Conservation (phyloP, 1,140 invertebrate genomes). For the Mya arenaria region DNA sequence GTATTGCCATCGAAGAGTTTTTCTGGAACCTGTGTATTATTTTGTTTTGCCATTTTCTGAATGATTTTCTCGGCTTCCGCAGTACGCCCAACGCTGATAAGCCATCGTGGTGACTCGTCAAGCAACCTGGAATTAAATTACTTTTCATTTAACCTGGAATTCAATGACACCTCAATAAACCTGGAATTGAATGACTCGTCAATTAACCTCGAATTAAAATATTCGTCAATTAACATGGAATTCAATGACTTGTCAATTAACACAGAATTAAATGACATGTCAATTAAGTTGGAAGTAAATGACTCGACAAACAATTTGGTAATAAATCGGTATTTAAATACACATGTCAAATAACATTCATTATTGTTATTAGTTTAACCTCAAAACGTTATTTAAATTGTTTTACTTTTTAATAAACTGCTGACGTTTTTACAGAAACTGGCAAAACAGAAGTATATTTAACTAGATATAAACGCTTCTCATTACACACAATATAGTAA, state of each 20-base stretch:
- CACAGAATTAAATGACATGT: too few species aligned
- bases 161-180: background rate
- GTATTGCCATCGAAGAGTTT: background rate
- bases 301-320: too few species aligned
- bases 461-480: background rate
- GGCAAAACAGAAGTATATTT: too few species aligned
- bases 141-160: background rate
- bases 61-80: background rate
- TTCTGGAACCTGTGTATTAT: background rate
- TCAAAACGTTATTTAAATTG: too few species aligned
- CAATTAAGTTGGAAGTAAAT: too few species aligned
- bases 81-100: background rate
- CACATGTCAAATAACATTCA: too few species aligned
- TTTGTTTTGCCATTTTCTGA: background rate
- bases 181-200: background rate
- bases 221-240: background rate
- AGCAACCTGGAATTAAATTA: background rate
- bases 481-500: background rate
- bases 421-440: too few species aligned
- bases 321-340: too few species aligned
- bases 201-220: background rate
- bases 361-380: too few species aligned
- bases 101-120: background rate
- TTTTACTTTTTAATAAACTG: too few species aligned
- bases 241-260: background rate